phyloP scores from a whole-genome alignment of 2,797 vertebrate genomes.

The Jordanella pulchra region DNA sequence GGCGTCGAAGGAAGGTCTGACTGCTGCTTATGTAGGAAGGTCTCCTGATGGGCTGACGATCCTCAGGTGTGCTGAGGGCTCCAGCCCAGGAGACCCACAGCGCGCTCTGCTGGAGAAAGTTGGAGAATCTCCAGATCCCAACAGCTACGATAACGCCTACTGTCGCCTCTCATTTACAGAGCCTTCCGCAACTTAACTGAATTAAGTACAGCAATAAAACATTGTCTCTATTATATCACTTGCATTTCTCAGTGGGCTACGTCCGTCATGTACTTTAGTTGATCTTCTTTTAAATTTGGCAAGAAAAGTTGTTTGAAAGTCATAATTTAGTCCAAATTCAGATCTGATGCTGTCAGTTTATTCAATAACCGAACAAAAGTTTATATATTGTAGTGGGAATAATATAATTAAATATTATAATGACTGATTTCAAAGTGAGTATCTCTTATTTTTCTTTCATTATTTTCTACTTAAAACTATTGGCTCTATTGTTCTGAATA shows the following conservation, averaged over 20 bases:
- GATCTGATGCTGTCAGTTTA: conserved; percentile 23
- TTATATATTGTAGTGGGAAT: too few relatives aligned
- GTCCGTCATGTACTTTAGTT: conserved; percentile 64
- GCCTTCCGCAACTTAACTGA: conserved; percentile 73
- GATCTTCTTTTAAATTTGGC: conserved; percentile 60
- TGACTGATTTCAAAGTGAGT: conserved; percentile 13
- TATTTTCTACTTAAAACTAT: background rate
- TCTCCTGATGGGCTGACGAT: too few relatives aligned
- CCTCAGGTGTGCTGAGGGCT: too few relatives aligned
- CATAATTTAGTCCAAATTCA: conserved; percentile 53
- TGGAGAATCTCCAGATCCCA: too few relatives aligned
- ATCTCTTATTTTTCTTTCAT: conserved; percentile 25
- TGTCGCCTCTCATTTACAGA: conserved; percentile 77
- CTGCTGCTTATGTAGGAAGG: too few relatives aligned
- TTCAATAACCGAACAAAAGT: conserved; percentile 19
- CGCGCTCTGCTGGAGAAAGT: too few relatives aligned
- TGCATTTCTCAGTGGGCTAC: conserved; percentile 63
- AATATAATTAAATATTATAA: background rate
- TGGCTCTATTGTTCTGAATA: background rate
- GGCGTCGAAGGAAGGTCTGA: too few relatives aligned
- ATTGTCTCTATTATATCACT: conserved; percentile 68
- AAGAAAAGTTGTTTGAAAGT: conserved; percentile 49
- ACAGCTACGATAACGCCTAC: conserved; percentile 73
- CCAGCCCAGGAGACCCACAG: too few relatives aligned
- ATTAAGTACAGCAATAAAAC: conserved; percentile 76